Evolutionary conservation across 2,888 invertebrate genomes (phyloP), one percentile per base, ranked within the genome.

Genomic region (Dinocampus coccinellae): DNA sequence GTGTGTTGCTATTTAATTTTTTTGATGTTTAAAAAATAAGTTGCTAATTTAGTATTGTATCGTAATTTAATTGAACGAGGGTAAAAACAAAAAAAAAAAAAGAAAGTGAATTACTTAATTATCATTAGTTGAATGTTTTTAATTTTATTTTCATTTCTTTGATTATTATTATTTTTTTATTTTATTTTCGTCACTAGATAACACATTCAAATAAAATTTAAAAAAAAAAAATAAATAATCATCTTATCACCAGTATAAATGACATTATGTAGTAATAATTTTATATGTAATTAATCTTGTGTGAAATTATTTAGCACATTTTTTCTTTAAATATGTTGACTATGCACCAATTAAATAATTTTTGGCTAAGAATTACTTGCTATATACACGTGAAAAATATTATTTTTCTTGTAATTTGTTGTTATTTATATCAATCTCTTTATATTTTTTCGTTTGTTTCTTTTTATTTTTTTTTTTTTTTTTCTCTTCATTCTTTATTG

Each of bases 41-140:
- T 64, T 36, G 33, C 47, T 64, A 47, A 29, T 13, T 58, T 58
- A 58, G 58, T 58, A 62, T 62, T 47, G 20, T 33, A 29, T 52
- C 47, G 63, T 16, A 13, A 52, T 64, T 3, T 24, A 20, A 42
- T 52, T 64, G 39, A 52, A 65, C 73, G 73, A 73, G 61, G 71
- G 58, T 29, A 57, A 55, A 24, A 55, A 55, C n/a, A 24, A 29
- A 39, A 39, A 39, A 39, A 47, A 47, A 20, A n/a, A 47, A 47
- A 47, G n/a, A n/a, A 39, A n/a, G 47, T 47, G 29, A 29, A 52
- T 58, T 69, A 72, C 66, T 29, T 69, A 42, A 74, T 34, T 42
- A 75, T 73, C 42, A 36, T 69, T 75, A 70, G 72, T 73, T 47
- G 64, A 24, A 75, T 73, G 71, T 75, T 73, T 64, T 71, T 62